Evolutionary conservation across 2,797 vertebrate species (phyloP).

Genomic region (Glossophaga mutica): DNA sequence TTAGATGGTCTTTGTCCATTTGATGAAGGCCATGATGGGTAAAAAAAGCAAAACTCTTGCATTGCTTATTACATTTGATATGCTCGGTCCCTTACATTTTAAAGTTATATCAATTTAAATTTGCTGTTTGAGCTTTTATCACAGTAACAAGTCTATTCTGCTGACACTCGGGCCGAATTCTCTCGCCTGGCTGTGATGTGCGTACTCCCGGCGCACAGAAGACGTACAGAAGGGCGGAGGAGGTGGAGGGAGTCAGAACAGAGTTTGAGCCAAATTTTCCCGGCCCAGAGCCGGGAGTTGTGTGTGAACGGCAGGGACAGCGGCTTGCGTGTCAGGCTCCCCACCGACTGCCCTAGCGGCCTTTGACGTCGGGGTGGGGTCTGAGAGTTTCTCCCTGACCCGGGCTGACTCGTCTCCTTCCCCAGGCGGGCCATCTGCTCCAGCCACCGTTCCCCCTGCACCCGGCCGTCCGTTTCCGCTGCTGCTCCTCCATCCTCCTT

Average conservation of each 20-base stretch:
- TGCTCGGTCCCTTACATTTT: not conserved
- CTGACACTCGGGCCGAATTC: not conserved
- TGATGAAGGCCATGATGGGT: not conserved
- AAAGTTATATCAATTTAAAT: not conserved
- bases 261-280: not conserved
- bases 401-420: not conserved
- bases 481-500: not conserved
- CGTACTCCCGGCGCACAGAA: not conserved
- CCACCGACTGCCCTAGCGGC: accelerated
- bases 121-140: not conserved
- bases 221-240: not conserved
- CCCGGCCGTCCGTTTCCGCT: accelerated
- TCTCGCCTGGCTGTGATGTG: not conserved
- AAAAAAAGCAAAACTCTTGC: not conserved
- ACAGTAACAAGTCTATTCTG: not conserved
- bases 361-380: accelerated
- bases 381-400: not conserved
- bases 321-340: not conserved
- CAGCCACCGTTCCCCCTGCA: accelerated
- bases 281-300: not conserved
- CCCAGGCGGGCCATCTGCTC: no score
- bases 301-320: not conserved
- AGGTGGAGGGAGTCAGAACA: not conserved
- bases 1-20: not conserved
- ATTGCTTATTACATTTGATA: not conserved